Percentiles rank a stretch among this genome's conserved stretches.
Conservation (phyloP, 2,797 vertebrate species). For the Morus bassanus region DNA sequence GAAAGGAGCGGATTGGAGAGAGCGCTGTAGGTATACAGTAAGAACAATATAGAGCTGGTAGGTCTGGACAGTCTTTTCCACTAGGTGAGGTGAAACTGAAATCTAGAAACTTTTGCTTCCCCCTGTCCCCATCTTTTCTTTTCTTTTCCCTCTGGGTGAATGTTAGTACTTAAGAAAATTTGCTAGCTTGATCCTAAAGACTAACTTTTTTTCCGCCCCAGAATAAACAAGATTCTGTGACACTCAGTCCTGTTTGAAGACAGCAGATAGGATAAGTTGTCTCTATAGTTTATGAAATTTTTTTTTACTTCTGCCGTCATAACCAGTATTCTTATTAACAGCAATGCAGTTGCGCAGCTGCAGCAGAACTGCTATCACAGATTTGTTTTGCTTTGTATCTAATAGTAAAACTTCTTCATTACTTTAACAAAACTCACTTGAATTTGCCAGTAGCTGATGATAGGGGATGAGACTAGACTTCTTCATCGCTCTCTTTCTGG, state of each 20-base stretch:
- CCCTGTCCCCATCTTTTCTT: not conserved
- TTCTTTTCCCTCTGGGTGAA: not conserved
- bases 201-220: not conserved
- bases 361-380: not conserved
- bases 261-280: not conserved
- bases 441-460: not conserved
- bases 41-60: not conserved
- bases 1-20: not conserved
- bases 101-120: constrained; percentile 8
- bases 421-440: not conserved
- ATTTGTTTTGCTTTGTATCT: not conserved
- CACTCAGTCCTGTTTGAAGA: not conserved
- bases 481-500: not conserved
- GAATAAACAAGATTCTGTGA: not conserved
- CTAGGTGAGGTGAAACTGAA: not conserved
- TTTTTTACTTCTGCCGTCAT: not conserved
- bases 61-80: not conserved
- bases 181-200: not conserved
- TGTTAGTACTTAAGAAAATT: not conserved
- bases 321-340: not conserved
- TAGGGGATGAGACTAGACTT: not conserved
- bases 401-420: not conserved
- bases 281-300: not conserved
- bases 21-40: not conserved
- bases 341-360: not conserved